Evolutionary conservation across 2,113 vertebrate genomes (phyloP).

Genomic region (Phalacrocorax carbo): DNA sequence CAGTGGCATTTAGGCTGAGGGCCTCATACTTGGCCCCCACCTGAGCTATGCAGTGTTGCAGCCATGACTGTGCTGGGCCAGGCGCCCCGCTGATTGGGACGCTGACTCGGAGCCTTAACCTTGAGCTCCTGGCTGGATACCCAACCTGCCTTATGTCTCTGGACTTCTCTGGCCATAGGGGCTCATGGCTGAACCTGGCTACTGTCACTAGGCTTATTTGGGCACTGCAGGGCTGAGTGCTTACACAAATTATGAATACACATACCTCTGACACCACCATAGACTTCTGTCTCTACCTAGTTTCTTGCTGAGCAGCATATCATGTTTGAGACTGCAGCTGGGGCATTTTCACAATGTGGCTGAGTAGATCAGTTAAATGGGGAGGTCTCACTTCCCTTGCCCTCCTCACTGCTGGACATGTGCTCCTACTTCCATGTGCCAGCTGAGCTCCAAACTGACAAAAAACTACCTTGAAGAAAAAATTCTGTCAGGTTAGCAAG

Average conservation of each 20-base stretch:
- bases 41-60: background rate
- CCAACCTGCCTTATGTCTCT: background rate
- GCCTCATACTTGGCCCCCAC: background rate
- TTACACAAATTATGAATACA: background rate
- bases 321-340: background rate
- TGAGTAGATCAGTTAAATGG: background rate
- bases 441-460: background rate
- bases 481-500: background rate
- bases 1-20: background rate
- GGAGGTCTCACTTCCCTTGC: background rate
- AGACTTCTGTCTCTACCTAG: background rate
- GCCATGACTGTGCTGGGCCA: background rate
- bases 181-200: background rate
- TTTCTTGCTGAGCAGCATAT: background rate
- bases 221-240: background rate
- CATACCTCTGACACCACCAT: background rate
- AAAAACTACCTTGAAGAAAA: background rate
- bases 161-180: background rate
- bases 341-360: background rate
- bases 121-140: background rate
- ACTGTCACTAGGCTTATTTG: fast-evolving
- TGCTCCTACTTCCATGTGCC: background rate
- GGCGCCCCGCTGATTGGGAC: background rate
- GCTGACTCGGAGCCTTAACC: background rate
- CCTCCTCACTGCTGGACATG: background rate